Evolutionary conservation across 2,113 vertebrate genomes (phyloP).

Genomic region (Nesospiza acunhae): DNA sequence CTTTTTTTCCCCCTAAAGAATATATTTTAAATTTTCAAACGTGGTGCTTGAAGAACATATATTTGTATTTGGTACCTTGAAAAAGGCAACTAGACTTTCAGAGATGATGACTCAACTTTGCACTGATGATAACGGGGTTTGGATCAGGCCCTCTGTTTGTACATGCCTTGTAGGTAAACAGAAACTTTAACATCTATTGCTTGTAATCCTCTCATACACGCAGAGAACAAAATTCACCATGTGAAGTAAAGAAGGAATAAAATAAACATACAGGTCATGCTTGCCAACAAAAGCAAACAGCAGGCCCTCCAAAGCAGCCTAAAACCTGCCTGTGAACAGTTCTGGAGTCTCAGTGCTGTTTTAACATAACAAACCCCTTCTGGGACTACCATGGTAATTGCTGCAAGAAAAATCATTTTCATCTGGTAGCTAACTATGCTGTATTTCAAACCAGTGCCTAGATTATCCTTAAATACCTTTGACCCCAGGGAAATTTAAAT

Average conservation of each 20-base stretch:
- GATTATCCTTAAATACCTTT: constrained; percentile 63
- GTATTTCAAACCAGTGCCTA: constrained; percentile 54
- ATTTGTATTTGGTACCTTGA: neutral
- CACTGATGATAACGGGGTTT: neutral
- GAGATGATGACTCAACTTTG: constrained; percentile 5
- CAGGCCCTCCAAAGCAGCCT: constrained; percentile 61
- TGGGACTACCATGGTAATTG: constrained; percentile 58
- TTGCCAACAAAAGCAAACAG: constrained; percentile 68
- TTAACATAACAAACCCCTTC: constrained; percentile 67
- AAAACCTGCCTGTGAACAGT: constrained; percentile 35
- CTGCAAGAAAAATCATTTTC: constrained; percentile 71
- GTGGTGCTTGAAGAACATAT: neutral
- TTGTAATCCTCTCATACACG: constrained; percentile 56
- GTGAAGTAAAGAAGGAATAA: constrained; percentile 56
- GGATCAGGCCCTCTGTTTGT: constrained; percentile 56
- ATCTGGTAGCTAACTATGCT: constrained; percentile 46
- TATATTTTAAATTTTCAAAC: neutral
- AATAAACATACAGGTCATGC: constrained; percentile 66
- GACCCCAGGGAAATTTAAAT: constrained; percentile 62
- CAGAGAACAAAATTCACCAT: constrained; percentile 65
- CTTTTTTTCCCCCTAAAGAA: neutral
- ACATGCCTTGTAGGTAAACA: constrained; percentile 69
- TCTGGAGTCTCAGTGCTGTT: constrained; percentile 43
- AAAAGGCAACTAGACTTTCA: neutral
- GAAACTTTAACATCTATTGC: constrained; percentile 66